Evolutionary conservation across 2,888 invertebrate species (phyloP), one percentile per base, ranked within the genome.

Genomic region (Lycocerus yunnanus): DNA sequence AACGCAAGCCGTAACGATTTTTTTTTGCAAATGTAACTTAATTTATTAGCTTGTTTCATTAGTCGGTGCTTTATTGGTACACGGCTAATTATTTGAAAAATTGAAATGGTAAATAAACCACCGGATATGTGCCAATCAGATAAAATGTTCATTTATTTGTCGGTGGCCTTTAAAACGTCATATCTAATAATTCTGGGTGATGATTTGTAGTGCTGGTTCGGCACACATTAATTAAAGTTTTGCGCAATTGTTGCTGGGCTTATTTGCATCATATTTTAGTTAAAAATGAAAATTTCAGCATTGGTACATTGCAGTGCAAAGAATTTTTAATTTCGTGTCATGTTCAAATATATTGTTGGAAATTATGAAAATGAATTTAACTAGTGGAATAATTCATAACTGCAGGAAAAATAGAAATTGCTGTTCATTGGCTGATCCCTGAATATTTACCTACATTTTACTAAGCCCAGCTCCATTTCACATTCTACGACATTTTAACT

Each of bases 401-500:
- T 43, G 27, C n/a, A 43, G n/a, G 27, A 43, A n/a, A 43, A 43
- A 43, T n/a, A 43, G n/a, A 43, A 43, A 43, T 43, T 43, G 13
- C 27, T 43, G 27, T 43, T 43, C 27, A 43, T 43, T 43, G 27
- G 27, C 27, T 43, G 27, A 43, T 43, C 27, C 27, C 27, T 1
- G 27, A 43, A 43, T 43, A 43, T 66, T 71, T 69, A 70, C 72
- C 69, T 75, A 72, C 66, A 75, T 72, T 72, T 69, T 66, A 59
- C 71, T 69, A 70, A 72, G 68, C 72, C 75, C 58, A 67, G 74
- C 72, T 76, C 77, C 77, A 77, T 79, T 81, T 78, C 75, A 77
- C 77, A 71, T 79, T 80, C 73, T 75, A 72, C 77, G 80, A 80
- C 81, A 80, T 79, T 80, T 78, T 75, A 78, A 74, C 73, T 78